Base-by-base conservation (phyloP, 2,888 invertebrate species). In the Eupithecia subfuscata region DNA sequence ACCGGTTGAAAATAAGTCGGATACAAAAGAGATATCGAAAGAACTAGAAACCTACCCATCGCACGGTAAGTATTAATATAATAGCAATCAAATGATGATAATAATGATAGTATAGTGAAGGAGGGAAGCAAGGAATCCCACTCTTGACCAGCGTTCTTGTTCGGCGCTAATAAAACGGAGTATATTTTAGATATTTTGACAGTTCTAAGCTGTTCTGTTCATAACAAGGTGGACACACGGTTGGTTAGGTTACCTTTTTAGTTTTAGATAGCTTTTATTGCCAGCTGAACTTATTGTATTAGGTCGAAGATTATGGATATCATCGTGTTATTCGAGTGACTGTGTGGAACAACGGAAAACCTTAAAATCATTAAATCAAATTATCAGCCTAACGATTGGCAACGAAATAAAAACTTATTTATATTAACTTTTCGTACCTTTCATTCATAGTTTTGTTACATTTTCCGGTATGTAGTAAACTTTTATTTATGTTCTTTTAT, bases 161-260 rank as follows among this genome's bases (percentile, higher is more conserved):
- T 90, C 89, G 86, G 91, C 90, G 92, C 92, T 94, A 93, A 93
- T 94, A 93, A 93, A 94, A 94, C 91, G 92, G 86, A 88, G 84
- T 91, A 94, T 94, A 95, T 93, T 92, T 94, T 91, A 94, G 89
- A 90, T 92, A 94, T 94, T 94, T 94, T 94, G 94, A 94, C 94
- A 94, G 93, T 92, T 92, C 87, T 82, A 87, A 92, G 91, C 92
- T 91, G 91, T 92, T 92, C 92, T 91, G 91, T 93, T 92, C 84
- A 89, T 91, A 91, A 89, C 86, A 82, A 78, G 70, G 73, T 74
- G 77, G 83, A 91, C 91, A 88, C 84, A 92, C 84, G n/a, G 88
- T 0, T 40, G 0, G 7, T 9, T 11, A 30, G 81, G 45, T 25
- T 60, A 14, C 5, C 25, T 25, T 25, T 60, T 25, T 25, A 60